Base-by-base conservation (phyloP, 2,888 invertebrate genomes). In the Dasysyrphus tricinctus region DNA sequence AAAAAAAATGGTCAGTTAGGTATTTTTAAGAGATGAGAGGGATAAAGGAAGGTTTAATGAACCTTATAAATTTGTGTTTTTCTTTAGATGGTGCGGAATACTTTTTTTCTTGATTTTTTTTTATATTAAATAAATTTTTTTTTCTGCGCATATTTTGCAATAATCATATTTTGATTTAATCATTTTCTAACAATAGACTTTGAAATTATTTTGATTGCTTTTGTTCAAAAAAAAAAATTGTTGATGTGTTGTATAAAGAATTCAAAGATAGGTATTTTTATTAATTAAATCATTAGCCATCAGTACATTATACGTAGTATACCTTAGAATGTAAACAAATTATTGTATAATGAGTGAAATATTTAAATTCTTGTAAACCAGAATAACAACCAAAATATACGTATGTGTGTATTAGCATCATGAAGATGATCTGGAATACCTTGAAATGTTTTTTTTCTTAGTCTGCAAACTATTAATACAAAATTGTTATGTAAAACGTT, bases 121-220 rank as follows among this genome's bases (percentile, higher is more conserved):
- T 24, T n/a, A 56, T 9, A 19, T n/a, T 0, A 49, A 49, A 19
- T 7, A 9, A 49, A 19, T 3, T 24, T 24, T 24, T 9, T 61
- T 63, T 51, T 80, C 42, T 80, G 75, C 80, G 70, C 49, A 72
- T 61, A 16, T 57, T 42, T 67, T 19, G 51, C 37, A 49, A 63
- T 24, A 37, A 14, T 70, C 19, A 70, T 37, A 56, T 63, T 39
- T 69, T 37, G 57, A 47, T 37, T 24, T 59, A 78, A 78, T 82
- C 59, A 78, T 54, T 54, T 19, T 44, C 54, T 67, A 78, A 78
- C 73, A 82, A 82, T 73, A 82, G 73, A 81, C 11, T 16, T 47
- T 19, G 37, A 75, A 70, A 49, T 70, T 29, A 49, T 67, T 44
- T 65, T 59, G n/a, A 12, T 65, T 65, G 32, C 7, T 44, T 65